Conservation (phyloP, 1,140 invertebrate species). For the Dryas iulia region DNA sequence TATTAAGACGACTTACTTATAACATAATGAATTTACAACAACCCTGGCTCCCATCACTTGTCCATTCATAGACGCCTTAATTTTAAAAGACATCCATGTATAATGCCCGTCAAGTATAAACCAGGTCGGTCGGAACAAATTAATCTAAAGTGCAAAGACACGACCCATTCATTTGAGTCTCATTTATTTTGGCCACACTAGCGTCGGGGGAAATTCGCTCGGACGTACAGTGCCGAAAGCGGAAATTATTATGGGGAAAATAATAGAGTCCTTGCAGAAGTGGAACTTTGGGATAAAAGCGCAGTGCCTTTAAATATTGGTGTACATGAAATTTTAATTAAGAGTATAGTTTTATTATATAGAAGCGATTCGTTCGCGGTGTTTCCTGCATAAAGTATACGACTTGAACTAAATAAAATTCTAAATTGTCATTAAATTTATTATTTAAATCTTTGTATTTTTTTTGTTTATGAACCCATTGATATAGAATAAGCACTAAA, state of each 20-base stretch:
- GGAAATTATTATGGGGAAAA: conserved; percentile 13
- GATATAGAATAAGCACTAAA: too few species aligned
- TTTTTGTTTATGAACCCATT: too few species aligned
- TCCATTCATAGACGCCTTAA: conserved; percentile 2
- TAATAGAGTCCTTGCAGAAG: neutral
- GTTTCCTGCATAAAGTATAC: too few species aligned
- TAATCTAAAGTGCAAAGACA: conserved; percentile 21
- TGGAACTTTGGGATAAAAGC: conserved; percentile 3
- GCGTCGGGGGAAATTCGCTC: conserved; percentile 12
- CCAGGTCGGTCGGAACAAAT: conserved; percentile 16
- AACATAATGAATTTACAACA: neutral
- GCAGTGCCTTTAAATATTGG: neutral
- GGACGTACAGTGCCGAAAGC: neutral
- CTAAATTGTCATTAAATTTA: too few species aligned
- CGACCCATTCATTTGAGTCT: conserved; percentile 15
- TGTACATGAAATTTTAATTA: neutral
- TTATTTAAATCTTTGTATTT: too few species aligned
- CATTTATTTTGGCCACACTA: conserved; percentile 11
- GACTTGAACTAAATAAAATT: too few species aligned
- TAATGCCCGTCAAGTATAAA: neutral
- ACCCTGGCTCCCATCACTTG: neutral
- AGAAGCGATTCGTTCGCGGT: too few species aligned
- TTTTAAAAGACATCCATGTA: conserved; percentile 8
- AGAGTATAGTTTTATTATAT: neutral
- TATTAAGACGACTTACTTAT: neutral